Conservation (phyloP, 2,113 vertebrate genomes). For the Galeopterus variegatus region DNA sequence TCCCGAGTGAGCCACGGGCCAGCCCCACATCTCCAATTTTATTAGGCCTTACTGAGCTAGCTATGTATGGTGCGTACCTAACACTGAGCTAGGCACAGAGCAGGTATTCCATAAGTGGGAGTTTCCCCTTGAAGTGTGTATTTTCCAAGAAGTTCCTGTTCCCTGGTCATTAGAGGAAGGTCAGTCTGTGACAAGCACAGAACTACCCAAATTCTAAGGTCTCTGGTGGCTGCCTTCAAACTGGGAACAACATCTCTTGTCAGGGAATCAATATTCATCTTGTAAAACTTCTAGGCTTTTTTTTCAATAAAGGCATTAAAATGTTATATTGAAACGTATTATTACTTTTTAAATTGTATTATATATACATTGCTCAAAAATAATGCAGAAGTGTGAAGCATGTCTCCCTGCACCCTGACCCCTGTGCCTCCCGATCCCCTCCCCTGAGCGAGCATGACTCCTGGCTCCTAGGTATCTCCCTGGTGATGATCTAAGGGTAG, state of each 20-base stretch:
- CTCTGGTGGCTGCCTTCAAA: background rate
- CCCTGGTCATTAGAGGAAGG: background rate
- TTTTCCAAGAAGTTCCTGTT: too few relatives aligned
- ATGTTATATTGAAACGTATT: background rate
- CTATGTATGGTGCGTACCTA: rapidly evolving
- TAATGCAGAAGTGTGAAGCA: too few relatives aligned
- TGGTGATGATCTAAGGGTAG: rapidly evolving
- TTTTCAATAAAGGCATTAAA: background rate
- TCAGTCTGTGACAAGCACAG: too few relatives aligned
- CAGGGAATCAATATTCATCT: background rate
- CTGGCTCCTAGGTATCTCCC: background rate
- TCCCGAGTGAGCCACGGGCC: too few relatives aligned
- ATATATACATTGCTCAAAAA: background rate
- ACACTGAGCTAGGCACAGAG: rapidly evolving
- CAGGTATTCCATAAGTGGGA: background rate
- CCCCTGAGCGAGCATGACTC: too few relatives aligned
- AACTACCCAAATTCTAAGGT: rapidly evolving
- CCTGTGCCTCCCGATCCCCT: rapidly evolving
- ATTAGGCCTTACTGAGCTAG: rapidly evolving
- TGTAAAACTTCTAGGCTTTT: background rate
- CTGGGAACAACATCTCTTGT: background rate
- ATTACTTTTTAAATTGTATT: background rate
- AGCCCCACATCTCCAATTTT: rapidly evolving
- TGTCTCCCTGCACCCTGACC: background rate
- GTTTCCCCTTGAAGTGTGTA: too few relatives aligned